Evolutionary conservation across 2,888 invertebrate species (phyloP).

Genomic region (Melanostoma mellinum): DNA sequence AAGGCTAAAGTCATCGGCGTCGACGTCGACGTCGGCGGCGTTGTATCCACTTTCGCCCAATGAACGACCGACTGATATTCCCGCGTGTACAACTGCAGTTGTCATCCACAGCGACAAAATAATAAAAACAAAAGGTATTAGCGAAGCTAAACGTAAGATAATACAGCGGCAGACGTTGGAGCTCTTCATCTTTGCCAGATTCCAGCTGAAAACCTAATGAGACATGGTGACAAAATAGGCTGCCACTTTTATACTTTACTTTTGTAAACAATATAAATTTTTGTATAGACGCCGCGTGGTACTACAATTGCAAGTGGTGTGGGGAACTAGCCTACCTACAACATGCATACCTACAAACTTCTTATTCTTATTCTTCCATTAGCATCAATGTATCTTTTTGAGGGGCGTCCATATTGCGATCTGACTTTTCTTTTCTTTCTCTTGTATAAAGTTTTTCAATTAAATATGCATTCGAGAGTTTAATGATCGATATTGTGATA

Average conservation of each 20-base stretch:
- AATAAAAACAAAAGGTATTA: constrained; percentile 20
- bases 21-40: constrained; percentile 74
- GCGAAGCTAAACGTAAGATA: constrained; percentile 33
- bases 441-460: background rate
- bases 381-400: constrained; percentile 39
- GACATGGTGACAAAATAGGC: constrained; percentile 81
- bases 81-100: constrained; percentile 65
- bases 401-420: constrained; percentile 35
- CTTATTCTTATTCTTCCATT: constrained; percentile 30
- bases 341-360: constrained; percentile 11
- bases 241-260: constrained; percentile 80
- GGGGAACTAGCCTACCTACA: constrained; percentile 36
- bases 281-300: constrained; percentile 19
- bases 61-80: constrained; percentile 66
- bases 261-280: constrained; percentile 60
- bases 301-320: constrained; percentile 57
- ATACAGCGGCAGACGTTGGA: constrained; percentile 37
- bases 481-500: no score
- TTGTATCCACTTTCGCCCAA: constrained; percentile 61
- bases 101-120: constrained; percentile 52
- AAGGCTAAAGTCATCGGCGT: constrained; percentile 74
- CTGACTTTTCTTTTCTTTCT: constrained; percentile 63
- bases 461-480: background rate
- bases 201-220: constrained; percentile 81
- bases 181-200: constrained; percentile 81